Evolutionary conservation across 2,888 invertebrate species (phyloP), one percentile per base, ranked within the genome.

Genomic region (Ethmia dodecea): DNA sequence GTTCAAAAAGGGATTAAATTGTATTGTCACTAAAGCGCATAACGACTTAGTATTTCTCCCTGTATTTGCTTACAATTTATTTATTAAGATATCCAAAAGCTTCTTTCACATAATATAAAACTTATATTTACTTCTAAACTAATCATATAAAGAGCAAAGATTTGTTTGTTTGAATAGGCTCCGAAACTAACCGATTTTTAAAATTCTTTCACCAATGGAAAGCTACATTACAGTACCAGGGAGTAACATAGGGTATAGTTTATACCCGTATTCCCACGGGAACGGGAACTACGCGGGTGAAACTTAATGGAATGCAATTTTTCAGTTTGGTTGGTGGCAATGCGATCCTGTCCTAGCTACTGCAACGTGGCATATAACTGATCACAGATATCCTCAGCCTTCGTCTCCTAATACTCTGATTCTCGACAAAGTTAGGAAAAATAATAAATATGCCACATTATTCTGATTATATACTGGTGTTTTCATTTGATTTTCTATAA

Each of bases 241-340:
- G n/a, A n/a, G n/a, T n/a, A n/a, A n/a, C n/a, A n/a, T n/a, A n/a
- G n/a, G n/a, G n/a, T n/a, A n/a, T n/a, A n/a, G n/a, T n/a, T n/a
- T n/a, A n/a, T n/a, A n/a, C n/a, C n/a, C n/a, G n/a, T n/a, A n/a
- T n/a, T n/a, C n/a, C n/a, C n/a, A n/a, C n/a, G n/a, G n/a, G n/a
- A n/a, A n/a, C n/a, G n/a, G n/a, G n/a, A n/a, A n/a, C n/a, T n/a
- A n/a, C n/a, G n/a, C n/a, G n/a, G n/a, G n/a, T n/a, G n/a, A n/a
- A n/a, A n/a, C n/a, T n/a, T n/a, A n/a, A n/a, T n/a, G n/a, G n/a
- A n/a, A n/a, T n/a, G n/a, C n/a, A n/a, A n/a, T 31, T 24, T 71
- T 72, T 34, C 48, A 84, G 83, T 72, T 62, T 46, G 88, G 88
- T 1, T 89, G 88, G 88, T 88, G 79, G 72, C 66, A 65, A 40